Percentiles rank a stretch among this genome's conserved stretches.
Conservation (phyloP, 2,888 invertebrate species). For the Trichopria drosophilae region DNA sequence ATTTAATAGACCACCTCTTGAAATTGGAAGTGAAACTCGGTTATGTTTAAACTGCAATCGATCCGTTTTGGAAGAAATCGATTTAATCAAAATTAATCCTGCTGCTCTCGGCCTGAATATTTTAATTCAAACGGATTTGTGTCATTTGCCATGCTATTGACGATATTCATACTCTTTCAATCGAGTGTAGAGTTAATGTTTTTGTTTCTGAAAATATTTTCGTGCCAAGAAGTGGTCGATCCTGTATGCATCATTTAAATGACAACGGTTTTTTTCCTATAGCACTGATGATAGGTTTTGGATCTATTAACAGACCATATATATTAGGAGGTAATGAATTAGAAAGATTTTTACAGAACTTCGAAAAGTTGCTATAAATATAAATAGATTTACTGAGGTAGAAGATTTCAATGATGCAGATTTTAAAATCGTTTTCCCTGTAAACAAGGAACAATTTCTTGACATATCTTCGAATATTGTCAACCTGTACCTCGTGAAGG, state of each 20-base stretch:
- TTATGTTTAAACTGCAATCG: too few species aligned
- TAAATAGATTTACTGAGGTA: slow-evolving; percentile 12
- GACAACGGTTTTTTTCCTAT: slow-evolving; percentile 9
- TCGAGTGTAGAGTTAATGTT: slow-evolving; percentile 14
- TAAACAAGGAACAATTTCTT: too few species aligned
- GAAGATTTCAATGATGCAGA: slow-evolving; percentile 16
- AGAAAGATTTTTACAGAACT: slow-evolving; percentile 13
- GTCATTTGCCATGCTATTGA: slow-evolving; percentile 18
- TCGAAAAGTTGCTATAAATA: slow-evolving; percentile 4
- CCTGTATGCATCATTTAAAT: slow-evolving; percentile 25
- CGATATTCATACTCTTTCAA: slow-evolving; percentile 17
- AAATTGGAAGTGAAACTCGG: too few species aligned
- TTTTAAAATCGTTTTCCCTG: slow-evolving; percentile 3
- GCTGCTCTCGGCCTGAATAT: slow-evolving; percentile 13
- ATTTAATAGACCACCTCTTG: too few species aligned
- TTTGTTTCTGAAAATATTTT: slow-evolving; percentile 15
- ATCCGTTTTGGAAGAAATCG: too few species aligned
- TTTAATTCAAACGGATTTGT: slow-evolving; percentile 17
- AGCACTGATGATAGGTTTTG: slow-evolving; percentile 15
- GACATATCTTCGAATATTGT: too few species aligned
- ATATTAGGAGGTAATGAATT: slow-evolving; percentile 8
- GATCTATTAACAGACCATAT: slow-evolving; percentile 16
- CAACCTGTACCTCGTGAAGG: too few species aligned
- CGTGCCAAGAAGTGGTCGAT: slow-evolving; percentile 18
- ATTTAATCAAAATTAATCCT: too few species aligned